Evolutionary conservation across 2,888 invertebrate species (phyloP), one percentile per base, ranked within the genome.

Genomic region (Arenicola marina): DNA sequence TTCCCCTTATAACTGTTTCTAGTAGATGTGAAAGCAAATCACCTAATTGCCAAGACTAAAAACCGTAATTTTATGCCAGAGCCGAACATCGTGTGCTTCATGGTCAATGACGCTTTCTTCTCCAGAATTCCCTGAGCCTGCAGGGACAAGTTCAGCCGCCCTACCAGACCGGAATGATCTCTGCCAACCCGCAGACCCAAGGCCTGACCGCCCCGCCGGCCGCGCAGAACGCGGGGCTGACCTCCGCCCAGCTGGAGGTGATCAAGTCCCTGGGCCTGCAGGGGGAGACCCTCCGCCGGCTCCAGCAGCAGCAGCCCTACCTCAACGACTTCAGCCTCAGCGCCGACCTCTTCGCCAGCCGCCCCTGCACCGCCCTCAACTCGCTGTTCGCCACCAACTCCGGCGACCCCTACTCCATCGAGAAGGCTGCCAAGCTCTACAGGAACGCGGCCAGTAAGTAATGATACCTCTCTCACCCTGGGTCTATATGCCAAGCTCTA

Each of bases 371-470:
- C 15, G 44, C 62, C 21, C 58, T 66, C 18, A 63, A 59, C 33
- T 24, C 61, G 18, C 58, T 66, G 18, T 64, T 66, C 43, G 29
- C 57, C 32, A 62, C 64, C 21, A 57, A 28, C 26, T 26, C 67
- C 34, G 65, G 74, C 1, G 81, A 82, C 62, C 80, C 78, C 0
- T 76, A 78, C 61, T 76, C 79, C 56, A 84, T 90, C 61, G 89
- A 90, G 73, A 85, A 87, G 65, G 89, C 89, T 24, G 89, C 89
- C 0, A 86, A 87, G 70, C 85, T 87, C 66, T 89, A 90, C 78
- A 86, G 89, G 67, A 88, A 87, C 78, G 88, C 89, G 68, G 89
- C 90, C 73, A 86, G 89, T 89, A 83, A 83, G 82, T 78, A 48
- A 58, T 45, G 53, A 60, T 46, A 32, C 4, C n/a, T 33, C 57